Evolutionary conservation across 1,140 invertebrate genomes (phyloP).

Genomic region (Atopsyche davidsoni): DNA sequence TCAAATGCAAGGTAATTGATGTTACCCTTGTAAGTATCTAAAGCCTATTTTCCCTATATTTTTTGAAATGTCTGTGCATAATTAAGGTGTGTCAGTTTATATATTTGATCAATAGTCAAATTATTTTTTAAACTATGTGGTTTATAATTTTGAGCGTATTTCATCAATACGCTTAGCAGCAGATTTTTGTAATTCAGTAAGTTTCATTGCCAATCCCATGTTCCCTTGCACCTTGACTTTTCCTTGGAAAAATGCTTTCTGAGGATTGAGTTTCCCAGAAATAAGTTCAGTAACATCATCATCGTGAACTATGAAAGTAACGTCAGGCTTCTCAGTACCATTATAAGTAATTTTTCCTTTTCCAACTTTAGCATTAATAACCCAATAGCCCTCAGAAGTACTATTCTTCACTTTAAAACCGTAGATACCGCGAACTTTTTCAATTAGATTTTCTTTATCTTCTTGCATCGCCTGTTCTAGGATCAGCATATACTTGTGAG

Average conservation of each 20-base stretch:
- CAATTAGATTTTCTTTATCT: slow-evolving; percentile 75
- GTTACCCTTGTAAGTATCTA: too few relatives aligned
- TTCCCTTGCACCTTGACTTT: slow-evolving; percentile 95
- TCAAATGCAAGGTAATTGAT: too few relatives aligned
- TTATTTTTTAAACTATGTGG: background rate
- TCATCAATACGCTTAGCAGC: slow-evolving; percentile 66
- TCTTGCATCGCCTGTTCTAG: slow-evolving; percentile 74
- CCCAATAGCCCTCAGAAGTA: slow-evolving; percentile 74
- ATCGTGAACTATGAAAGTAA: slow-evolving; percentile 83
- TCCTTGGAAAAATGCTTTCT: slow-evolving; percentile 97
- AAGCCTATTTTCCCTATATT: too few relatives aligned
- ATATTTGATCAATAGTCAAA: too few relatives aligned
- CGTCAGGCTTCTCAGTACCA: slow-evolving; percentile 83
- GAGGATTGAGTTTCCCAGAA: slow-evolving; percentile 84
- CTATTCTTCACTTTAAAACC: slow-evolving; percentile 81
- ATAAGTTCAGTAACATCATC: slow-evolving; percentile 81
- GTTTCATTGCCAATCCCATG: slow-evolving; percentile 92
- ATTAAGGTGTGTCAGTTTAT: too few relatives aligned
- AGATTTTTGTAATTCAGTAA: slow-evolving; percentile 75
- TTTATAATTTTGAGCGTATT: slow-evolving; percentile 69
- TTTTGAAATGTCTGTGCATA: too few relatives aligned
- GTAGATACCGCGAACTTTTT: slow-evolving; percentile 81
- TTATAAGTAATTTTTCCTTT: slow-evolving; percentile 78
- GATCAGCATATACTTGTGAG: slow-evolving; percentile 69
- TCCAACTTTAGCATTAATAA: slow-evolving; percentile 84